phyloP scores from a whole-genome alignment of 2,888 invertebrate genomes.

The Eledone cirrhosa region DNA sequence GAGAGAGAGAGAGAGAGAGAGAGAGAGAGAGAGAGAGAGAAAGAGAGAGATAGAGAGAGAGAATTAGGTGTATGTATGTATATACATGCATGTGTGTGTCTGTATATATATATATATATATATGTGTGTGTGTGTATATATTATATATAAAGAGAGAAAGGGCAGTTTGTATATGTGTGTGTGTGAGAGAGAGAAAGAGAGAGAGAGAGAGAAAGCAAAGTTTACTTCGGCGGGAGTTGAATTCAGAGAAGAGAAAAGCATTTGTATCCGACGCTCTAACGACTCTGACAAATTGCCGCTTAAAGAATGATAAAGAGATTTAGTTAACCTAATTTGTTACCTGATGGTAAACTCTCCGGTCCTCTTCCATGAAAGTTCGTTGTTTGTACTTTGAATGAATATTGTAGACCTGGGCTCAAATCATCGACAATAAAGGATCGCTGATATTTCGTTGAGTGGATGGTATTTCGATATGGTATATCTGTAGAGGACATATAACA shows the following conservation, averaged over 20 bases:
- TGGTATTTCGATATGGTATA: not conserved
- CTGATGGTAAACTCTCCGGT: constrained; percentile 76
- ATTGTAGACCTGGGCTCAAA: constrained; percentile 86
- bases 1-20: too few relatives aligned
- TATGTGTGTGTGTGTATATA: not conserved
- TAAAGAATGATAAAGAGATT: too few relatives aligned
- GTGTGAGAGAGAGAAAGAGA: too few relatives aligned
- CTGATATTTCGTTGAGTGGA: constrained; percentile 28
- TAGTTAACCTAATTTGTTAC: constrained; percentile 34
- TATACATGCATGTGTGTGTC: not conserved
- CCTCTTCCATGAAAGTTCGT: constrained; percentile 85
- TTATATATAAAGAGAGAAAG: constrained; percentile 1
- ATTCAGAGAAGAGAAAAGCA: too few relatives aligned
- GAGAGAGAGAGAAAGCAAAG: too few relatives aligned
- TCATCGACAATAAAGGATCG: constrained; percentile 38
- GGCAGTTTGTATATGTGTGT: too few relatives aligned
- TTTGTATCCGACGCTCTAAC: too few relatives aligned
- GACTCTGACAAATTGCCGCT: too few relatives aligned
- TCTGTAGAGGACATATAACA: not conserved
- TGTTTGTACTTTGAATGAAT: constrained; percentile 88
- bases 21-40: too few relatives aligned
- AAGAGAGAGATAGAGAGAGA: too few relatives aligned
- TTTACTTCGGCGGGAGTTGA: too few relatives aligned
- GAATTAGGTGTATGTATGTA: too few relatives aligned
- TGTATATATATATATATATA: not conserved